phyloP scores from a whole-genome alignment of 2,888 invertebrate species.

The Lasioglossum vierecki region DNA sequence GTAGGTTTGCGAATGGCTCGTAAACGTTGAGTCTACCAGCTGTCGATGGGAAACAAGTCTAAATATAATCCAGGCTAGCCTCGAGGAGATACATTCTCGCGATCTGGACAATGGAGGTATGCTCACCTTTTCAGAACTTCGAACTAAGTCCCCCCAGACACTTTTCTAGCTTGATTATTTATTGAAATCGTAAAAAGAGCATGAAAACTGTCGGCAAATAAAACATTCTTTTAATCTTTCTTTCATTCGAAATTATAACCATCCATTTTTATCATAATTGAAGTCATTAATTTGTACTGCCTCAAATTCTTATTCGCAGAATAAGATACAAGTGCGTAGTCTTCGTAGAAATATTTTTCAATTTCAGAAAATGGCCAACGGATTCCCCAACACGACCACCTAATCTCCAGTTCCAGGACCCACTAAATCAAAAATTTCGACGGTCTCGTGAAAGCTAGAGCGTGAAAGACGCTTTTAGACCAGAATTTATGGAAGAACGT shows the following conservation, averaged over 20 bases:
- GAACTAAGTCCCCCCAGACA: background rate
- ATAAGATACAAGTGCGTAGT: no score
- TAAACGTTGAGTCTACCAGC: slow-evolving; percentile 80
- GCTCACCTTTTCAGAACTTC: slow-evolving; percentile 29
- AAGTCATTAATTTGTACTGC: no score
- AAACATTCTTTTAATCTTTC: background rate
- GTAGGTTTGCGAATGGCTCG: slow-evolving; percentile 79
- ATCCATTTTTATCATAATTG: no score
- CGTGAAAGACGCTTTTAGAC: slow-evolving; percentile 76
- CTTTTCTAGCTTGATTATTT: background rate
- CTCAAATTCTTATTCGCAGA: no score
- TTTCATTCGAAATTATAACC: no score
- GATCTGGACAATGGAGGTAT: slow-evolving; percentile 58
- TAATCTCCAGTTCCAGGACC: background rate
- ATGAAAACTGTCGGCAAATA: background rate
- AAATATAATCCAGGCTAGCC: slow-evolving; percentile 75
- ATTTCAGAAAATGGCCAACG: background rate
- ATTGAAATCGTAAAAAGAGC: background rate
- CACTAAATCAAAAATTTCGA: slow-evolving; percentile 27
- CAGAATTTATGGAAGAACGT: slow-evolving; percentile 75
- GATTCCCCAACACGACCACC: background rate
- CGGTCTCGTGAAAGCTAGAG: slow-evolving; percentile 15
- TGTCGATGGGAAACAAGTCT: slow-evolving; percentile 82
- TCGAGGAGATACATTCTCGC: slow-evolving; percentile 39
- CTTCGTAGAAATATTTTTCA: background rate